phyloP scores from a whole-genome alignment of 2,888 invertebrate species.

The Thera obeliscata region DNA sequence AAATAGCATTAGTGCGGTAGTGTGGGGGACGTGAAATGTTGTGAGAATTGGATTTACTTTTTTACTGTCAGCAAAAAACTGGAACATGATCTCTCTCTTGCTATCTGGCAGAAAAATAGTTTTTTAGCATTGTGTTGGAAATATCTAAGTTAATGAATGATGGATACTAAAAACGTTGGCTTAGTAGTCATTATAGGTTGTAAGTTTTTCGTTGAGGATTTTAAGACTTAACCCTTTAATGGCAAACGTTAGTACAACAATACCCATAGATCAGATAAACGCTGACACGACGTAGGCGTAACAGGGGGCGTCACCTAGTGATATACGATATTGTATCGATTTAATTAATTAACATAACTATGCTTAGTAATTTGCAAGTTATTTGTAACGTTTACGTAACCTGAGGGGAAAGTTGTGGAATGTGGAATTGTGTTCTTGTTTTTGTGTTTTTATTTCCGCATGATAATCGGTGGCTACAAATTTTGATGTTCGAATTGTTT shows the following conservation, averaged over 20 bases:
- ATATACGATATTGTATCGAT: slow-evolving; percentile 58
- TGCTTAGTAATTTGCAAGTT: slow-evolving; percentile 44
- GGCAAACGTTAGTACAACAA: slow-evolving; percentile 47
- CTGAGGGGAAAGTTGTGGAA: slow-evolving; percentile 32
- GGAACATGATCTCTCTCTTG: slow-evolving; percentile 12
- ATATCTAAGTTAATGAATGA: neutral
- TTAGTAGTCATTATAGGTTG: no score
- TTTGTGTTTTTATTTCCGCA: slow-evolving; percentile 24
- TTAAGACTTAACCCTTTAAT: slow-evolving; percentile 44
- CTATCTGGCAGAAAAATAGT: neutral
- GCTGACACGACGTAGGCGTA: slow-evolving; percentile 72
- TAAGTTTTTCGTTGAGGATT: neutral
- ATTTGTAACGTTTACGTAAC: slow-evolving; percentile 46
- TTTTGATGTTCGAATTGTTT: slow-evolving; percentile 21
- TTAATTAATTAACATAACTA: slow-evolving; percentile 65
- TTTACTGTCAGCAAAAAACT: slow-evolving; percentile 37
- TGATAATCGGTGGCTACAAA: slow-evolving; percentile 12
- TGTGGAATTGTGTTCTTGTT: slow-evolving; percentile 29
- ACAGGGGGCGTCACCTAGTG: slow-evolving; percentile 63
- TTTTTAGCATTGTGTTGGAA: neutral
- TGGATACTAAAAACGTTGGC: no score
- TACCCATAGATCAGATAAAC: slow-evolving; percentile 63
- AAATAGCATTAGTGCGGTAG: slow-evolving; percentile 71
- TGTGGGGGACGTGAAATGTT: slow-evolving; percentile 56
- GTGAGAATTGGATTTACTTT: slow-evolving; percentile 48